phyloP scores from a whole-genome alignment of 2,113 vertebrate genomes.

The Chloroceryle aenea region DNA sequence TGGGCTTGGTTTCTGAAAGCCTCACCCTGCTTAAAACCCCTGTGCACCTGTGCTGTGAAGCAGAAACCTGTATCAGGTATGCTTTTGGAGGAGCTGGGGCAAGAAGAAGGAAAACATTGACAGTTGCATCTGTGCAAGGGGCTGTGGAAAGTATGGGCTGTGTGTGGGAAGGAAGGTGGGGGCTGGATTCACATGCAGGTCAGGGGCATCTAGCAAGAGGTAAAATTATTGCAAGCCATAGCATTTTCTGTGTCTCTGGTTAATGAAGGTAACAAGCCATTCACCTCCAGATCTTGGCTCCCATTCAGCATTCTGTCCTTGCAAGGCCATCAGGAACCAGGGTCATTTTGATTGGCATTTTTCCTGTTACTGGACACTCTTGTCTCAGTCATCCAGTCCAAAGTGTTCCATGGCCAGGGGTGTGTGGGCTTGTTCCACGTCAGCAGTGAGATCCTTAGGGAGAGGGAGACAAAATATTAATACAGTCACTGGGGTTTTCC shows the following conservation, averaged over 20 bases:
- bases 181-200: neutral
- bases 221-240: neutral
- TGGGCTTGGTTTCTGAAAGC: neutral
- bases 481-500: accelerated
- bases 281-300: neutral
- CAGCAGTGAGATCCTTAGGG: neutral
- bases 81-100: neutral
- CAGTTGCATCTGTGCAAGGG: accelerated
- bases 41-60: neutral
- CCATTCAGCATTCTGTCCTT: neutral
- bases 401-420: accelerated
- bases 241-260: neutral
- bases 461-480: neutral
- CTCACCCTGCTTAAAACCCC: neutral
- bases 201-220: neutral
- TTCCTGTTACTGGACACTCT: neutral
- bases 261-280: neutral
- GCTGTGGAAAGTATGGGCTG: neutral
- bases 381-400: neutral
- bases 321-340: neutral
- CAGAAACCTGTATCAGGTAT: neutral
- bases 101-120: neutral
- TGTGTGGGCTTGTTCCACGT: accelerated
- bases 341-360: neutral
- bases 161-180: accelerated